Conservation (phyloP, 2,113 vertebrate species). For the Chaetodon trifascialis region DNA sequence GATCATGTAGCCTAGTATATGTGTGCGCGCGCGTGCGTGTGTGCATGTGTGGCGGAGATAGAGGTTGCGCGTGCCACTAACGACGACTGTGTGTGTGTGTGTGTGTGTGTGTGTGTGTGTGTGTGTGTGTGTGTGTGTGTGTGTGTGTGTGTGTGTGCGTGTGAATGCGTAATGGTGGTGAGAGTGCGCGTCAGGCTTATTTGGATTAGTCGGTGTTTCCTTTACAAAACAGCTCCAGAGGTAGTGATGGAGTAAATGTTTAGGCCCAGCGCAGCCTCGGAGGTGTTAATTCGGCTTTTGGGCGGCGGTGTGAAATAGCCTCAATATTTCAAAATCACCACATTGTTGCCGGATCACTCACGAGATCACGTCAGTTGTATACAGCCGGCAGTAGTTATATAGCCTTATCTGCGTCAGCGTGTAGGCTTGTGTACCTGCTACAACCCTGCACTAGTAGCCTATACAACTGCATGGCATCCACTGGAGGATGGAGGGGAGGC, state of each 20-base stretch:
- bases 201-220: conserved; percentile 72
- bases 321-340: conserved; percentile 31
- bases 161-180: conserved; percentile 62
- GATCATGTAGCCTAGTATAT: conserved; percentile 54
- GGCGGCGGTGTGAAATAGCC: conserved; percentile 4
- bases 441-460: conserved; percentile 50
- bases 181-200: conserved; percentile 72
- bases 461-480: conserved; percentile 58
- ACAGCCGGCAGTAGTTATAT: conserved; percentile 39
- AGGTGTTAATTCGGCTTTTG: conserved; percentile 15
- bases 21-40: conserved; percentile 28
- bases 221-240: conserved; percentile 64
- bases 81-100: conserved; percentile 24
- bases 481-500: conserved; percentile 15
- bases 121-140: conserved; percentile 25
- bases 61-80: conserved; percentile 9
- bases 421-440: conserved; percentile 58
- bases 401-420: conserved; percentile 69
- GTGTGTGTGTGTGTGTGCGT: conserved; percentile 28
- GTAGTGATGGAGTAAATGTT: conserved; percentile 54
- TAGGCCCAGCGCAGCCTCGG: conserved; percentile 33
- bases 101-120: conserved; percentile 27
- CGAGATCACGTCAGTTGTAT: conserved; percentile 52
- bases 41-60: conserved; percentile 45
- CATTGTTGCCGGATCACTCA: conserved; percentile 51